These are phyloP conservation scores for Gryllus longicercus DNA, from an alignment of 2,888 invertebrate genomes.

Conservation along the genomic window DNA sequence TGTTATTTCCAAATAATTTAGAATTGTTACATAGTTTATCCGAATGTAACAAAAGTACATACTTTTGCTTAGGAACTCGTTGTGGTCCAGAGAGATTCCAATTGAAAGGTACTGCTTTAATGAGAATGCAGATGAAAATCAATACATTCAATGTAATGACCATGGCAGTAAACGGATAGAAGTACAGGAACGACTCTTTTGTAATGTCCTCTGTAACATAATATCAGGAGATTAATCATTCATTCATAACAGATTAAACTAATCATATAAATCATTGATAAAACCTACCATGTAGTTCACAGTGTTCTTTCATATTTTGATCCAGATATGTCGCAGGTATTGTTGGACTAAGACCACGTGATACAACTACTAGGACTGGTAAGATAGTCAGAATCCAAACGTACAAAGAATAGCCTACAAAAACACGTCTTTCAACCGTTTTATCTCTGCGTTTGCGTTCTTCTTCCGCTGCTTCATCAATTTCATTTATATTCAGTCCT, in stretches of 20 bases:
- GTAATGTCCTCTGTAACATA: neutral
- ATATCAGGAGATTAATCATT: too few relatives aligned
- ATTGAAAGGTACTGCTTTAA: neutral
- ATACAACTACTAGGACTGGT: neutral
- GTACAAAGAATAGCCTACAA: neutral
- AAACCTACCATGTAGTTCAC: neutral
- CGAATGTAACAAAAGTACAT: neutral
- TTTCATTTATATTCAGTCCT: neutral
- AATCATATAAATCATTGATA: too few relatives aligned
- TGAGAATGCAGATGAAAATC: neutral
- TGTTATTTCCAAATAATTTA: neutral
- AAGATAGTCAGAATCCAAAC: neutral
- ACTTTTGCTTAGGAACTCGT: neutral
- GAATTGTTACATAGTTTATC: neutral
- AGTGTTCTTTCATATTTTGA: neutral
- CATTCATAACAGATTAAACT: too few relatives aligned
- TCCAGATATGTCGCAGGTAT: neutral
- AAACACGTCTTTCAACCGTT: neutral
- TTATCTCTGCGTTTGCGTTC: neutral
- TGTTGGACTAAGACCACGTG: neutral
- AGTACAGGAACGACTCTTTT: neutral
- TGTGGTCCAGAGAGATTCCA: neutral
- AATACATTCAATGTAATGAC: neutral
- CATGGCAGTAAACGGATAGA: neutral
- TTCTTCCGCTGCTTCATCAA: neutral